These are phyloP conservation scores for Alouatta palliata DNA, from an alignment of 2,113 vertebrate genomes.

Conservation along the genomic window DNA sequence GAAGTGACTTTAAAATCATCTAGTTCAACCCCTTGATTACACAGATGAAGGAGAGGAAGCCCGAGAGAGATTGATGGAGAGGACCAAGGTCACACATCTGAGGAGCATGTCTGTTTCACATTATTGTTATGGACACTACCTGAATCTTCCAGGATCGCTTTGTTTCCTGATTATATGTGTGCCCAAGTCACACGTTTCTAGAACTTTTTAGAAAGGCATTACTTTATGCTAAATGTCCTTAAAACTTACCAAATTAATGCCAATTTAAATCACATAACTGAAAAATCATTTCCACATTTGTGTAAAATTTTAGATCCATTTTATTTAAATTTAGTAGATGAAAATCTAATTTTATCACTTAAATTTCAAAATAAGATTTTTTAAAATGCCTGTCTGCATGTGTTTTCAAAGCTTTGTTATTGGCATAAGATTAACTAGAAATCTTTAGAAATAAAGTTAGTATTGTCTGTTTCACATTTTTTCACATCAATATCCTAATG, in stretches of 20 bases:
- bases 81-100: not conserved
- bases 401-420: not conserved
- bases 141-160: not conserved
- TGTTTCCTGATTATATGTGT: not conserved
- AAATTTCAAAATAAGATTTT: constrained; percentile 8
- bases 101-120: not conserved
- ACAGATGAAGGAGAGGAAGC: not conserved
- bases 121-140: not conserved
- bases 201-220: not conserved
- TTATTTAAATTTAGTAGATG: not conserved
- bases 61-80: not conserved
- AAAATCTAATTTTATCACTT: not conserved
- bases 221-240: not conserved
- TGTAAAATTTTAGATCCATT: not conserved
- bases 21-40: not conserved
- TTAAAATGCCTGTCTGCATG: not conserved
- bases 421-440: not conserved
- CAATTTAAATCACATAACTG: not conserved
- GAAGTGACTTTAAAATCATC: not conserved
- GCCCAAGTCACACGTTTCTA: not conserved
- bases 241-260: constrained; percentile 8
- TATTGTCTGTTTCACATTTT: not conserved
- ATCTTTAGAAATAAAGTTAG: not conserved
- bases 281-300: not conserved
- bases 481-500: not conserved